phyloP scores from a whole-genome alignment of 1,140 invertebrate species.

The Adelges cooleyi region DNA sequence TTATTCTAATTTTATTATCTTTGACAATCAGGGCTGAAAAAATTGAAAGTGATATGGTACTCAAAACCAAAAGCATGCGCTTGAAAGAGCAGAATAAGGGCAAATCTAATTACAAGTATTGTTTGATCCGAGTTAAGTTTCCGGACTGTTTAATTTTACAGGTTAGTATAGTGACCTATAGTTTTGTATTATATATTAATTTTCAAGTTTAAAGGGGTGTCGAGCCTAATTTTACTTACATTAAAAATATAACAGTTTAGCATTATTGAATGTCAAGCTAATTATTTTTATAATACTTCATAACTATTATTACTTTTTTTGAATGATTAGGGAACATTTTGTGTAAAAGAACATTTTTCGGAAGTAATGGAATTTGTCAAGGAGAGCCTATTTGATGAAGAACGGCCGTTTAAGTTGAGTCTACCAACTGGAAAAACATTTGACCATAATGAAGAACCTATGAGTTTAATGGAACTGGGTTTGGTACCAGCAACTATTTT shows the following conservation, averaged over 20 bases:
- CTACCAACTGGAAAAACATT: conserved; percentile 52
- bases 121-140: conserved; percentile 71
- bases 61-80: conserved; percentile 84
- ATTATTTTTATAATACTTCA: not conserved
- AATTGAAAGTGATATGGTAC: conserved; percentile 64
- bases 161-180: conserved; percentile 39
- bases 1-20: conserved; percentile 33
- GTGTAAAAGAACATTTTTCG: conserved; percentile 58
- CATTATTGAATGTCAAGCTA: not conserved
- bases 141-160: conserved; percentile 75
- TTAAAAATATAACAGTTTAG: too few relatives aligned
- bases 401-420: conserved; percentile 52
- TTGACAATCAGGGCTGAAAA: conserved; percentile 50
- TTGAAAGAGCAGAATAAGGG: conserved; percentile 69
- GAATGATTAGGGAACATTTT: conserved; percentile 66
- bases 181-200: not conserved
- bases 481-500: conserved; percentile 64
- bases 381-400: conserved; percentile 54
- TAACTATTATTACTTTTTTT: not conserved
- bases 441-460: conserved; percentile 47
- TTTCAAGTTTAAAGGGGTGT: too few relatives aligned
- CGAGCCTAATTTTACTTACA: too few relatives aligned
- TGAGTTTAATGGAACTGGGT: conserved; percentile 54
- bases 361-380: conserved; percentile 60
- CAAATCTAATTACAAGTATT: conserved; percentile 65